Percentiles rank a stretch among this genome's conserved stretches.
Evolutionary conservation across 2,113 vertebrate genomes (phyloP).

Genomic region (Panthera tigris): DNA sequence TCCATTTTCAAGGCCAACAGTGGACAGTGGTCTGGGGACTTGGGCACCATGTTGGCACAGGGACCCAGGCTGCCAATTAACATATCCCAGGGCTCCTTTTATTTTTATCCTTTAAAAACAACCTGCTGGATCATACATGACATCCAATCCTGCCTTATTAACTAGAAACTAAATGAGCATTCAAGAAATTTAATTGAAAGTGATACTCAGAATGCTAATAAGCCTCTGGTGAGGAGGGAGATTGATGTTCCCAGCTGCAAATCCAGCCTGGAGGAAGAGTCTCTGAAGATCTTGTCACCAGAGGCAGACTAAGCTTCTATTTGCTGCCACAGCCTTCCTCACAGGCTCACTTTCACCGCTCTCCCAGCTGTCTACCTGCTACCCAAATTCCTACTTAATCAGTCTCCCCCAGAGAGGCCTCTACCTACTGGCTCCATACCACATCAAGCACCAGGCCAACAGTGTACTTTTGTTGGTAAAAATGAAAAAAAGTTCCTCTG

Average conservation of each 20-base stretch:
- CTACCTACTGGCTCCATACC: neutral
- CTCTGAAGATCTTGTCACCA: neutral
- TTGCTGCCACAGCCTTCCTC: neutral
- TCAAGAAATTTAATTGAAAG: slow-evolving; percentile 74
- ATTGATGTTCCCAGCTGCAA: slow-evolving; percentile 56
- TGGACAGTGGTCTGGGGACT: neutral
- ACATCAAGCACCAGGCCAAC: neutral
- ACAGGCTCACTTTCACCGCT: neutral
- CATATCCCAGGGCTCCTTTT: slow-evolving; percentile 17
- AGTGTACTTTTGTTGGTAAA: neutral
- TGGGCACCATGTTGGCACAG: neutral
- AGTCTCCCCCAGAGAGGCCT: neutral
- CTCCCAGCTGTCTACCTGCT: neutral
- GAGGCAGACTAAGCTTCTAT: neutral
- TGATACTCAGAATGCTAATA: slow-evolving; percentile 69
- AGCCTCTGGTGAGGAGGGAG: slow-evolving; percentile 56
- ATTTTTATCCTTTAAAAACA: slow-evolving; percentile 68
- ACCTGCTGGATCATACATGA: slow-evolving; percentile 69
- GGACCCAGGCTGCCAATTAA: neutral
- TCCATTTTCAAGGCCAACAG: neutral
- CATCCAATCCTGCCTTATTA: slow-evolving; percentile 71
- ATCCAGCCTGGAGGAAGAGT: slow-evolving; percentile 15
- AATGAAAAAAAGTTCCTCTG: neutral
- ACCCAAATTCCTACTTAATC: neutral
- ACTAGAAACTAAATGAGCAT: slow-evolving; percentile 73